Evolutionary conservation across 2,888 invertebrate species (phyloP), one percentile per base, ranked within the genome.

Genomic region (Sympetrum striolatum): DNA sequence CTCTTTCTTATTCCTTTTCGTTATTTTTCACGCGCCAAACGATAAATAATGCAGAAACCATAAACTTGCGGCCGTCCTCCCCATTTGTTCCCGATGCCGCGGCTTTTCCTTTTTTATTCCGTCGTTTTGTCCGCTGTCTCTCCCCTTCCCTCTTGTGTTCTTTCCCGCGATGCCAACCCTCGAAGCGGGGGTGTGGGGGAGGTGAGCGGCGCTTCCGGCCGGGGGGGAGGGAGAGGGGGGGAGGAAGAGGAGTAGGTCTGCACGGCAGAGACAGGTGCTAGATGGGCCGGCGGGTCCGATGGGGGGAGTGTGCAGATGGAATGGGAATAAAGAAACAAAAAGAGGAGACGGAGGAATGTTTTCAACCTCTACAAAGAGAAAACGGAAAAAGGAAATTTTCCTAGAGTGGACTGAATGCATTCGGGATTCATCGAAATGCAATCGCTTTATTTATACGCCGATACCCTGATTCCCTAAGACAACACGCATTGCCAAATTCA

Each of bases 201-300:
- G 25, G 31, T 37, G 86, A 86, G 86, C n/a, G 60, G 60, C 14
- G 86, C 39, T 86, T 86, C 86, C 86, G 86, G 86, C 86, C 86
- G 44, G 18, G 39, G 53, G 8, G 81, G 53, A 6, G 60, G 37
- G 60, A 60, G 39, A 31, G 8, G 81, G 53, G 25, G 60, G 37
- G 60, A 60, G 37, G 86, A 53, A 22, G 81, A 48, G 25, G 81
- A 81, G 81, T 15, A 48, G 82, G 82, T 82, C 82, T 82, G 82
- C 81, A 25, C 14, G 53, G 25, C 39, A 80, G 60, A 86, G 86
- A 86, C 86, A 86, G 86, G 86, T 86, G 86, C 86, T 86, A 86
- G 86, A 86, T 86, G 86, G 60, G 86, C 86, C 82, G 37, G 86
- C 86, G 64, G 81, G 35, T 86, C 37, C 86, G 60, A 25, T 35